These are phyloP conservation scores for Lordiphosa andalusiaca DNA, from an alignment of 2,888 invertebrate species.

Conservation along the genomic window DNA sequence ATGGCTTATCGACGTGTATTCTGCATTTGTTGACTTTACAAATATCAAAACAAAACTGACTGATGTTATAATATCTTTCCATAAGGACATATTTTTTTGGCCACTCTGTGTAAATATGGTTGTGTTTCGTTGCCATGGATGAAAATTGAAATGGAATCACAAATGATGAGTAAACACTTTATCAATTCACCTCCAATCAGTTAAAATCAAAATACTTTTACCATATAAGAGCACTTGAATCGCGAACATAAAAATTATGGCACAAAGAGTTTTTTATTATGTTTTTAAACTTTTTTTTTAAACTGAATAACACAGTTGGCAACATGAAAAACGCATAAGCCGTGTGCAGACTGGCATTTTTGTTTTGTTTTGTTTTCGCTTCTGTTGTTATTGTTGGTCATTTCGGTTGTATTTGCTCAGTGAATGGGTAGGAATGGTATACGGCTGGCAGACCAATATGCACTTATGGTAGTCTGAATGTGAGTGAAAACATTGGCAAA, in stretches of 20 bases:
- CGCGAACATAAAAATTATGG: slow-evolving; percentile 6
- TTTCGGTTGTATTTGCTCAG: slow-evolving; percentile 39
- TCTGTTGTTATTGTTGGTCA: slow-evolving; percentile 22
- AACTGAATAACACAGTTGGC: slow-evolving; percentile 15
- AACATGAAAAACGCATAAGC: slow-evolving; percentile 35
- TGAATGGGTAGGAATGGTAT: slow-evolving; percentile 26
- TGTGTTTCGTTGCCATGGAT: too few species aligned
- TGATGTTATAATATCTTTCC: too few species aligned
- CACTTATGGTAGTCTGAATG: slow-evolving; percentile 48
- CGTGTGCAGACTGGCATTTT: slow-evolving; percentile 13
- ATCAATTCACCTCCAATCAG: slow-evolving; percentile 18
- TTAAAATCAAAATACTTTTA: slow-evolving; percentile 17
- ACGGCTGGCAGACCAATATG: slow-evolving; percentile 45
- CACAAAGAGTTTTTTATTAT: slow-evolving; percentile 2
- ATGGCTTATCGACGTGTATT: too few species aligned
- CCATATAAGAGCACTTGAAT: slow-evolving; percentile 12
- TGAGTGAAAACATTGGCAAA: slow-evolving; percentile 13
- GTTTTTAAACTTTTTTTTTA: slow-evolving; percentile 4
- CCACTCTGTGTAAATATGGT: too few species aligned
- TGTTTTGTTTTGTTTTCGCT: slow-evolving; percentile 13
- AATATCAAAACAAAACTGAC: too few species aligned
- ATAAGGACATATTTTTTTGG: too few species aligned
- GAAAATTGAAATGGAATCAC: too few species aligned
- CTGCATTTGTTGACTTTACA: too few species aligned
- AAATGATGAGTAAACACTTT: too few species aligned